Percentiles rank a stretch among this genome's conserved stretches.
Evolutionary conservation across 1,140 invertebrate genomes (phyloP).

Genomic region (Drosophila dunni): DNA sequence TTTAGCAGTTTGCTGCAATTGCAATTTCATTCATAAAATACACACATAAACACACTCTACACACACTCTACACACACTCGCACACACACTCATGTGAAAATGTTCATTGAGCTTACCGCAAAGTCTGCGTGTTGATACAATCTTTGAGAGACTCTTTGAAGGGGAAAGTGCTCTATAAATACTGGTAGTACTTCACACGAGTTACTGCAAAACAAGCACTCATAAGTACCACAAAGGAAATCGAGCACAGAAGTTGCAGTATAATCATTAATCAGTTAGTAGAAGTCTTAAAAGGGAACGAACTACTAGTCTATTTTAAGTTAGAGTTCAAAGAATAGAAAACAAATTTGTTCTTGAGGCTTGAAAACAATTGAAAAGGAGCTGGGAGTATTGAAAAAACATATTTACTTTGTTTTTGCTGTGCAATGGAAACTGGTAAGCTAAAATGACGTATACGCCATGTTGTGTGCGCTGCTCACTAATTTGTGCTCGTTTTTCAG

Average conservation of each 20-base stretch:
- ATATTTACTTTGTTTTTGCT: conserved; percentile 10
- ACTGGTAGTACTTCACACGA: conserved; percentile 5
- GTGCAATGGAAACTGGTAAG: background rate
- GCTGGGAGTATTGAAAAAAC: background rate
- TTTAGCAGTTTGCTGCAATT: conserved; percentile 2
- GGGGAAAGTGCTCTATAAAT: conserved; percentile 13
- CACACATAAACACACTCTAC: background rate
- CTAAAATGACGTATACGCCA: conserved; percentile 40
- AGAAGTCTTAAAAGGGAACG: background rate
- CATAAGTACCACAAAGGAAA: conserved; percentile 5
- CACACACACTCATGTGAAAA: conserved; percentile 16
- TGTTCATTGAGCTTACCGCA: conserved; percentile 5
- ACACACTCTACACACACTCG: too few species aligned
- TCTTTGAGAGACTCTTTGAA: conserved; percentile 18
- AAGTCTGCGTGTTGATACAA: conserved; percentile 24
- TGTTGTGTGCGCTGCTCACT: conserved; percentile 26
- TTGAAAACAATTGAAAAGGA: background rate
- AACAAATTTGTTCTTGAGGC: background rate
- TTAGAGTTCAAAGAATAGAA: background rate
- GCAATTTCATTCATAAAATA: conserved; percentile 60
- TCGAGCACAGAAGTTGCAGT: conserved; percentile 7
- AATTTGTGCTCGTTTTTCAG: conserved; percentile 44
- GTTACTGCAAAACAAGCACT: conserved; percentile 1
- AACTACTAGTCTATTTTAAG: background rate
- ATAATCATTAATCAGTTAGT: conserved; percentile 21